Conservation (phyloP, 2,888 invertebrate genomes). For the Agrochola circellaris region DNA sequence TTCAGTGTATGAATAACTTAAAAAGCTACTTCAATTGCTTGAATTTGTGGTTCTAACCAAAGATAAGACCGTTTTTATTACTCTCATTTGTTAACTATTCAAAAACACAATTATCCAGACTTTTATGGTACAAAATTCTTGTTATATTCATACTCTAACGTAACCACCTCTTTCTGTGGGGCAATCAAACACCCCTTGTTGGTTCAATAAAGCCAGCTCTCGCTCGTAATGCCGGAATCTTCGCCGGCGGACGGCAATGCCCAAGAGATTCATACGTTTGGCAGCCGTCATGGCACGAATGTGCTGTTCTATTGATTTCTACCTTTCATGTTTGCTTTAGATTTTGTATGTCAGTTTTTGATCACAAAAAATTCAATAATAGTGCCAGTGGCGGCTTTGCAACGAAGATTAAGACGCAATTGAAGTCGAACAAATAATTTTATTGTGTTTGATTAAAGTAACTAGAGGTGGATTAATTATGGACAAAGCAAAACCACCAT, state of each 20-base stretch:
- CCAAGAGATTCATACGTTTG: constrained; percentile 60
- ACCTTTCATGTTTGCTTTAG: constrained; percentile 41
- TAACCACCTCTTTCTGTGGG: constrained; percentile 53
- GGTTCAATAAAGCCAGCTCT: constrained; percentile 58
- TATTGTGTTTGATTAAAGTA: background rate
- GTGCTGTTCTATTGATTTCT: constrained; percentile 54
- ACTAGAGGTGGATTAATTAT: background rate
- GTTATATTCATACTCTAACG: constrained; percentile 30
- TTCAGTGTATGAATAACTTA: background rate
- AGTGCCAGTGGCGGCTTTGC: background rate
- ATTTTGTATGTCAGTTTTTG: constrained; percentile 20
- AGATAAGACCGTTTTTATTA: background rate
- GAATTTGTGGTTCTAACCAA: background rate
- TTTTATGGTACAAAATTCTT: background rate
- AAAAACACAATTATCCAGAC: background rate
- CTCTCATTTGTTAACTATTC: background rate
- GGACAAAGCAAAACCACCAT: background rate
- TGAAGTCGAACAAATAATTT: background rate
- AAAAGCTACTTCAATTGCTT: background rate
- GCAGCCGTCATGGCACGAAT: constrained; percentile 31
- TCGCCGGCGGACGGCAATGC: constrained; percentile 49
- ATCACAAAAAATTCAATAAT: constrained; percentile 11
- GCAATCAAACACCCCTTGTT: constrained; percentile 63
- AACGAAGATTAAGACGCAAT: background rate
- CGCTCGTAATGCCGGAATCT: constrained; percentile 15